Evolutionary conservation across 37 sponge, comb jelly and placozoan species (phyloP).

Genomic region (Bolinopsis microptera): DNA sequence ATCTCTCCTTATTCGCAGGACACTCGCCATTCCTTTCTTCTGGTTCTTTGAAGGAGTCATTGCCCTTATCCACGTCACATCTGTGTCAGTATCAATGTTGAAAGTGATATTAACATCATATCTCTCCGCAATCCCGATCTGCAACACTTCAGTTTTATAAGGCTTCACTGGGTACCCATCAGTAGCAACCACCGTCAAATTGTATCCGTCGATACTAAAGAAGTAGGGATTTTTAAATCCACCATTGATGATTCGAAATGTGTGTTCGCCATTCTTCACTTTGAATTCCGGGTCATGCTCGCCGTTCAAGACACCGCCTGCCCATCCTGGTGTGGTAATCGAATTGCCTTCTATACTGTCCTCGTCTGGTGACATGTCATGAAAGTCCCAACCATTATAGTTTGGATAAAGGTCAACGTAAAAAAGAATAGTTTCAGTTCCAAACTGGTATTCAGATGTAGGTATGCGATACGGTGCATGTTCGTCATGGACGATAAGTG

Average conservation of each 20-base stretch:
- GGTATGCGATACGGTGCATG: neutral
- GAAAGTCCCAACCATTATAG: neutral
- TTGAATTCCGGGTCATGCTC: conserved; percentile 67
- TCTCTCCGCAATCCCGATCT: conserved; percentile 77
- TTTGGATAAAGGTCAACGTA: conserved; percentile 67
- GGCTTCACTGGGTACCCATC: conserved; percentile 74
- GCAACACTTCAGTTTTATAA: conserved; percentile 69
- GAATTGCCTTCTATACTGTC: neutral
- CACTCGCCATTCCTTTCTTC: neutral
- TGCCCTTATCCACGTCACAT: neutral
- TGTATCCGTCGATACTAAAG: conserved; percentile 78
- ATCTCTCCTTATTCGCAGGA: neutral
- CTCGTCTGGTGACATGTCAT: too few species aligned
- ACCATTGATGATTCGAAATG: conserved; percentile 77
- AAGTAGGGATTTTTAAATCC: conserved; percentile 68
- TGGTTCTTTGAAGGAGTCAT: neutral
- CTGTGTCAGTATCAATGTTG: neutral
- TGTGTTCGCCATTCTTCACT: conserved; percentile 69
- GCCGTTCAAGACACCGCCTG: conserved; percentile 74
- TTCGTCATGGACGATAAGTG: neutral
- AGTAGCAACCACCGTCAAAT: conserved; percentile 74
- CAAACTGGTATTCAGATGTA: neutral
- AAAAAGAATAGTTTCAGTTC: conserved; percentile 67
- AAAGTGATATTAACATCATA: conserved; percentile 76
- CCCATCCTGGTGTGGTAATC: neutral